Conservation (phyloP, 2,797 vertebrate genomes). For the Pangasius macronema region DNA sequence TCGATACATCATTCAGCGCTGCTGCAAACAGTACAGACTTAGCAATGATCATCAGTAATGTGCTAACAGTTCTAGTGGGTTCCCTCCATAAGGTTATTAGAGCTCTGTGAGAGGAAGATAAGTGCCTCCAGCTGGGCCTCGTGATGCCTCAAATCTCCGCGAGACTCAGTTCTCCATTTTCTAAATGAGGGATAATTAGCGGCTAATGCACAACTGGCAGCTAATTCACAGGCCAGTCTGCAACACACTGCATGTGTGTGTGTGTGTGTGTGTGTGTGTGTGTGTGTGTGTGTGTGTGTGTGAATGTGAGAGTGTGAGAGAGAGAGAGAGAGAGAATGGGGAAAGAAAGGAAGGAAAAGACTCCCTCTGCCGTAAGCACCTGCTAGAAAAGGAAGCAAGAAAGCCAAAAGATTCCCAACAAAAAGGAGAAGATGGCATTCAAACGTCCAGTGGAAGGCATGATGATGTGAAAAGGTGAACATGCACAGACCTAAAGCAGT, state of each 20-base stretch:
- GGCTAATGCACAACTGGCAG: constrained; percentile 68
- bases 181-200: constrained; percentile 75
- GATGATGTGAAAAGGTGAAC: neutral
- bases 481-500: constrained; percentile 38
- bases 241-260: neutral
- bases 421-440: neutral
- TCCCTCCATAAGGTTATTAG: constrained; percentile 3
- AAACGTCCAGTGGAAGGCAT: neutral
- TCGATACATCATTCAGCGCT: neutral
- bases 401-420: neutral
- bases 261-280: neutral
- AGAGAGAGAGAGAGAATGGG: neutral
- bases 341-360: neutral
- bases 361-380: neutral
- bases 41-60: neutral
- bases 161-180: constrained; percentile 57
- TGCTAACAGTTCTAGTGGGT: constrained; percentile 10
- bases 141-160: constrained; percentile 62
- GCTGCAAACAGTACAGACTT: neutral
- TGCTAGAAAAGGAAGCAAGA: constrained; percentile 18
- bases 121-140: constrained; percentile 10
- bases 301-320: no score
- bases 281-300: neutral
- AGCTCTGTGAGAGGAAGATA: constrained; percentile 27
- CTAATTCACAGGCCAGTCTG: constrained; percentile 42